phyloP scores from a whole-genome alignment of 2,888 invertebrate species.

The Druceiella hillmani region DNA sequence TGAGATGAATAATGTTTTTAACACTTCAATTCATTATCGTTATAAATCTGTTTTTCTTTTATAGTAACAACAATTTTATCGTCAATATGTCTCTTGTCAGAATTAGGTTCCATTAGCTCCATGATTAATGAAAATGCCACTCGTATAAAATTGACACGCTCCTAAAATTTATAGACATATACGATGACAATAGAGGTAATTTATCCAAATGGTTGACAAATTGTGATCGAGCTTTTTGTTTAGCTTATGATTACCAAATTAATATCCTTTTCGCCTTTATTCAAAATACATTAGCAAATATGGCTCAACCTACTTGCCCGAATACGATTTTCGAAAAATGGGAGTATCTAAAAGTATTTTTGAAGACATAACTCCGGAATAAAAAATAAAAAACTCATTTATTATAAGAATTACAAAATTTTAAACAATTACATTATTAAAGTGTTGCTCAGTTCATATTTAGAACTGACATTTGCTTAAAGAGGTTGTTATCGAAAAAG shows the following conservation, averaged over 20 bases:
- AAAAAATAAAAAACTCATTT: constrained; percentile 5
- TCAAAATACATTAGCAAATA: constrained; percentile 1
- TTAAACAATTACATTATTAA: neutral
- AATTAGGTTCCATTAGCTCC: no score
- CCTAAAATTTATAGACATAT: constrained; percentile 4
- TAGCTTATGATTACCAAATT: constrained; percentile 3
- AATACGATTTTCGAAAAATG: constrained; percentile 5
- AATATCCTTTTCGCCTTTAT: constrained; percentile 3
- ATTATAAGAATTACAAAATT: constrained; percentile 5
- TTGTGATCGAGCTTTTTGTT: constrained; percentile 4
- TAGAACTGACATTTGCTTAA: constrained; percentile 1
- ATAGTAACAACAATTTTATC: no score
- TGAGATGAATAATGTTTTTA: no score
- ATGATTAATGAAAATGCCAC: neutral
- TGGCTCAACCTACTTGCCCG: constrained; percentile 4
- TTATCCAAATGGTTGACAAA: constrained; percentile 4
- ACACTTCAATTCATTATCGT: no score
- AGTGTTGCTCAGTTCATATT: neutral
- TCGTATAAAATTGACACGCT: constrained; percentile 1
- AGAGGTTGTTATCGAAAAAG: constrained; percentile 3
- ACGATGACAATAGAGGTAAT: constrained; percentile 1
- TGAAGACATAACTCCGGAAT: constrained; percentile 1
- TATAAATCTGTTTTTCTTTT: no score
- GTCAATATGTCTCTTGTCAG: no score
- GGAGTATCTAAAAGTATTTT: constrained; percentile 4